Evolutionary conservation across 2,797 vertebrate species (phyloP).

Genomic region (Nyctalus aviator): DNA sequence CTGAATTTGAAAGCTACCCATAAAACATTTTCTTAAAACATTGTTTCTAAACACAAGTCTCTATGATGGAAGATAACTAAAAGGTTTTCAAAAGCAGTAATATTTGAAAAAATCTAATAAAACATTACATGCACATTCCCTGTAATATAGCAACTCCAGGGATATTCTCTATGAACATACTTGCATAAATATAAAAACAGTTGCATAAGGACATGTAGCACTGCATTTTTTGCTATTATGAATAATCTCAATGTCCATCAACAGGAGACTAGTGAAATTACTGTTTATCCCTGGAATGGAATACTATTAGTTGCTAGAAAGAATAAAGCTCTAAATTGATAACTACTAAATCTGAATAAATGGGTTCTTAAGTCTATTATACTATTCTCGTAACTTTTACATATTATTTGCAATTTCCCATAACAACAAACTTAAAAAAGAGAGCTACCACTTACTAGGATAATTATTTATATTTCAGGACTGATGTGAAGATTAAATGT

Average conservation of each 20-base stretch:
- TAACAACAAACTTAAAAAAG: neutral
- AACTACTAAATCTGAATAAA: conserved; percentile 41
- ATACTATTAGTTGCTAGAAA: conserved; percentile 7
- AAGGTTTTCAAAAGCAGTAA: conserved; percentile 17
- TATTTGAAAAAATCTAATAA: conserved; percentile 53
- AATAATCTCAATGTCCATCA: conserved; percentile 51
- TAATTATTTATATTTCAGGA: conserved; percentile 6
- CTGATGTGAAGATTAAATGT: conserved; percentile 1
- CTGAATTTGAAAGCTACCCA: conserved; percentile 39
- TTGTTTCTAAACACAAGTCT: neutral
- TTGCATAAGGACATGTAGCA: neutral
- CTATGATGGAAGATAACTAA: neutral
- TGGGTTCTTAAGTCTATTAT: neutral
- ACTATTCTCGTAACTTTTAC: conserved; percentile 12
- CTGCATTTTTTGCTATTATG: neutral
- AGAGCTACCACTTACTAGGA: conserved; percentile 21
- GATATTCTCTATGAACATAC: conserved; percentile 10
- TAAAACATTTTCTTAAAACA: conserved; percentile 38
- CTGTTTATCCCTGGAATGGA: neutral
- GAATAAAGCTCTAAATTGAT: conserved; percentile 32
- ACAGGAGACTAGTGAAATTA: conserved; percentile 26
- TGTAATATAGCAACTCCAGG: neutral
- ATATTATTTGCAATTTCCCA: conserved; percentile 7
- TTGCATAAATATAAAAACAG: neutral
- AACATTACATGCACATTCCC: conserved; percentile 35